Conservation (phyloP, 2,888 invertebrate genomes). For the Heliconius charithonia region DNA sequence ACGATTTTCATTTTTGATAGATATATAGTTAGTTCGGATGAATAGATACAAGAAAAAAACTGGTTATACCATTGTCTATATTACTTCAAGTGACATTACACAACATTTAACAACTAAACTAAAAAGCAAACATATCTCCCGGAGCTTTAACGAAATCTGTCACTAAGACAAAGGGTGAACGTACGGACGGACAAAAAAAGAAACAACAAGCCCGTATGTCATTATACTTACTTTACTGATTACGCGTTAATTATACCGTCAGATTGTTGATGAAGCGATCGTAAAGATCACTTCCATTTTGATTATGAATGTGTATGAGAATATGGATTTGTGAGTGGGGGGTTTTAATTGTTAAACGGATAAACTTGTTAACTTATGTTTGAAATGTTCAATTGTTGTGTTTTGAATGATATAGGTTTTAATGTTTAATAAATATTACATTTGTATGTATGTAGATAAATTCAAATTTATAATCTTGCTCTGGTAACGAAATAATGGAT, state of each 20-base stretch:
- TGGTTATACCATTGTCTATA: neutral
- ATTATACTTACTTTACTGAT: conserved; percentile 80
- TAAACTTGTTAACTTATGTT: conserved; percentile 16
- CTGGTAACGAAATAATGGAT: no score
- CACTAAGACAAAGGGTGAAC: conserved; percentile 67
- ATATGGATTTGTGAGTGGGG: conserved; percentile 45
- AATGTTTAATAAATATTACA: no score
- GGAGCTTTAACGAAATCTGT: conserved; percentile 46
- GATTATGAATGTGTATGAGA: conserved; percentile 44
- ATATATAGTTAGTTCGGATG: no score
- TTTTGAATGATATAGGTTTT: no score
- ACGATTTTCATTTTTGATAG: no score
- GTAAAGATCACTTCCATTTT: conserved; percentile 54
- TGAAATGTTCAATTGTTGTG: no score
- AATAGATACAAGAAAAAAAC: neutral
- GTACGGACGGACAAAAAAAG: conserved; percentile 62
- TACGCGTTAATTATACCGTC: conserved; percentile 77
- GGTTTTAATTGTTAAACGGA: conserved; percentile 25
- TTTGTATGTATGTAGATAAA: no score
- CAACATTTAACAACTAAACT: conserved; percentile 33
- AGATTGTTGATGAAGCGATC: conserved; percentile 79
- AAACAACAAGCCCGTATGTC: conserved; percentile 76
- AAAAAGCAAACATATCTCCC: conserved; percentile 40
- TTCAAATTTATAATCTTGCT: no score
- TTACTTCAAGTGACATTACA: neutral